Conservation (phyloP, 1,140 invertebrate genomes). For the silkworm (Bombyx mori) region DNA sequence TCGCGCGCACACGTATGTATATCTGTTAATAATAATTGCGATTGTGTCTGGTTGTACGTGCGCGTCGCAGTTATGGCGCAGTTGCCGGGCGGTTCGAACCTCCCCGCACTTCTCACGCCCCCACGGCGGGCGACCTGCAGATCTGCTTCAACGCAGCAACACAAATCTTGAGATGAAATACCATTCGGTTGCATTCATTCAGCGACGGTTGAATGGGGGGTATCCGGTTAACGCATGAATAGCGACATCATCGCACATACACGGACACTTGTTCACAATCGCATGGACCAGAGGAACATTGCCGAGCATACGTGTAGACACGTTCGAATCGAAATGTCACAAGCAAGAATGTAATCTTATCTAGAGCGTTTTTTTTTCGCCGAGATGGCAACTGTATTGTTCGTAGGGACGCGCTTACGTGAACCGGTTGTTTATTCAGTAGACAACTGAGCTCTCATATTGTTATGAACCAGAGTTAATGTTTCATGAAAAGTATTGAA, state of each 20-base stretch:
- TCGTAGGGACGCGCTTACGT: neutral
- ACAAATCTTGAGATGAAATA: constrained; percentile 49
- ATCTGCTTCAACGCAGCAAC: constrained; percentile 13
- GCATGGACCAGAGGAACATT: too few species aligned
- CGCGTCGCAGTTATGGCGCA: constrained; percentile 49
- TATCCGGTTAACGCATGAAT: constrained; percentile 18
- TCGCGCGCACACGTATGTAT: constrained; percentile 17
- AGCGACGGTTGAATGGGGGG: constrained; percentile 44
- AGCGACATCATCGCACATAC: neutral
- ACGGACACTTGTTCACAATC: too few species aligned
- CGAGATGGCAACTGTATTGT: neutral
- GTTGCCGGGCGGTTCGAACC: constrained; percentile 33
- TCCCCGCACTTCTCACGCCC: constrained; percentile 9
- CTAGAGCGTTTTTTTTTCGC: neutral
- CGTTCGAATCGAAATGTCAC: constrained; percentile 8
- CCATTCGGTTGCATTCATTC: constrained; percentile 37
- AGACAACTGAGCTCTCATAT: too few species aligned
- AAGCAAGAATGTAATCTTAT: neutral
- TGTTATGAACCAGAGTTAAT: too few species aligned
- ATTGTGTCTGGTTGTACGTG: constrained; percentile 55
- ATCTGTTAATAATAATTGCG: constrained; percentile 61
- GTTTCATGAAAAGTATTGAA: too few species aligned
- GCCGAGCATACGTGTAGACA: neutral
- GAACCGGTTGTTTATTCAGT: too few species aligned
- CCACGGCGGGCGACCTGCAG: constrained; percentile 16